Base-by-base conservation (phyloP, 2,797 vertebrate genomes). In the Nannoperca australis region DNA sequence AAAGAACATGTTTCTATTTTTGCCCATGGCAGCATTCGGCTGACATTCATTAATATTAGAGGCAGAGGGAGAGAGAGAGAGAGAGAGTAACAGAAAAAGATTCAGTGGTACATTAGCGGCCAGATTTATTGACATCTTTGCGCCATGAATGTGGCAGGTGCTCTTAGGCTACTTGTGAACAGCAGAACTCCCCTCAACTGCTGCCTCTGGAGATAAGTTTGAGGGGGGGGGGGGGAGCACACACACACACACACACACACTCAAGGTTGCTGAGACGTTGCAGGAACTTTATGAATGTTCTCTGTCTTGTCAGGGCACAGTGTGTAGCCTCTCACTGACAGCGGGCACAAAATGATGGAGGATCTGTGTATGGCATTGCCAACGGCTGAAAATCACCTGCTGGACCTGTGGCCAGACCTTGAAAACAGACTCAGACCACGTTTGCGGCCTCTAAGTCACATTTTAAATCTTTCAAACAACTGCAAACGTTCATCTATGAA, bases 121-220 rank as follows among this genome's bases (percentile, higher is more conserved):
- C 76, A 91, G 94, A 95, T 95, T 95, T 95, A 95, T 93, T 92
- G 93, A 95, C 89, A 68, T 91, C 83, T 94, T 93, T 92, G 92
- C 80, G 50, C 88, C 83, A n/a, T 63, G 79, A 88, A 93, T 89
- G 93, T 94, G 93, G 90, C 93, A 94, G 92, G 85, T 94, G 91
- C 92, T 91, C 86, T 86, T 90, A 90, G 89, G 85, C 85, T 90
- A 90, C 93, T 92, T 89, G 88, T 91, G 90, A 92, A 89, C 86
- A 65, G 74, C 66, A 7, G 72, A 76, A 32, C 78, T 81, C 71
- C 74, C 76, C 73, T 75, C 79, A 56, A 66, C 85, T 78, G 56
- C 69, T 70, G 84, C 82, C 81, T 86, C 81, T 53, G 49, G 87
- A 88, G 85, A 86, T 82, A 73, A 42, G 84, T 87, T 87, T 77